A percentile compares a stretch with the other conserved stretches of the same genome.
Evolutionary conservation across 2,797 vertebrate species (phyloP).

Genomic region (Cygnus olor): DNA sequence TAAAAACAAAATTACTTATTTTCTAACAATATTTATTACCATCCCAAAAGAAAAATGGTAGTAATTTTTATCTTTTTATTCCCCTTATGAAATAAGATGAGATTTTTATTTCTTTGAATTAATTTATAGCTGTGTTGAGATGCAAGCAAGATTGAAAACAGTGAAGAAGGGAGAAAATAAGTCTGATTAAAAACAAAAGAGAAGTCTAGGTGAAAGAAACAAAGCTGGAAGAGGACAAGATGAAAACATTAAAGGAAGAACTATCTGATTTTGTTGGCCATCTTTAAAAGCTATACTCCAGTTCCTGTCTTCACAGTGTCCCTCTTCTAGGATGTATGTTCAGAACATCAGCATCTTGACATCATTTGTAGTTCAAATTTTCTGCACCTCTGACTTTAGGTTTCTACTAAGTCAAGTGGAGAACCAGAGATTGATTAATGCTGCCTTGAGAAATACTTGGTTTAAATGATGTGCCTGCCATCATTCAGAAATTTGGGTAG

Average conservation of each 20-base stretch:
- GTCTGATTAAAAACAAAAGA: neutral
- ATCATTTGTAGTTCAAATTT: conserved; percentile 42
- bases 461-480: conserved; percentile 2
- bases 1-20: neutral
- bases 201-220: neutral
- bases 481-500: neutral
- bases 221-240: neutral
- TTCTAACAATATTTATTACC: neutral
- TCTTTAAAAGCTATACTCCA: neutral
- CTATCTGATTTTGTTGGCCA: neutral
- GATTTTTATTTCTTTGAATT: neutral
- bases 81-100: neutral
- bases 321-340: neutral
- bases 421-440: conserved; percentile 15
- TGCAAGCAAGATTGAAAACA: neutral
- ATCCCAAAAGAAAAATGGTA: neutral
- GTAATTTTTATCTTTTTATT: neutral
- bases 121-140: neutral
- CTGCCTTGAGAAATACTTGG: neutral
- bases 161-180: neutral
- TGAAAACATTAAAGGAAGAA: neutral
- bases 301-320: neutral
- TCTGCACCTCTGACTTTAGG: conserved; percentile 35
- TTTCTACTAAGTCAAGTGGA: conserved; percentile 20
- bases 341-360: neutral